These are phyloP conservation scores for Pissodes strobi DNA, from an alignment of 1,140 invertebrate species.

Conservation along the genomic window DNA sequence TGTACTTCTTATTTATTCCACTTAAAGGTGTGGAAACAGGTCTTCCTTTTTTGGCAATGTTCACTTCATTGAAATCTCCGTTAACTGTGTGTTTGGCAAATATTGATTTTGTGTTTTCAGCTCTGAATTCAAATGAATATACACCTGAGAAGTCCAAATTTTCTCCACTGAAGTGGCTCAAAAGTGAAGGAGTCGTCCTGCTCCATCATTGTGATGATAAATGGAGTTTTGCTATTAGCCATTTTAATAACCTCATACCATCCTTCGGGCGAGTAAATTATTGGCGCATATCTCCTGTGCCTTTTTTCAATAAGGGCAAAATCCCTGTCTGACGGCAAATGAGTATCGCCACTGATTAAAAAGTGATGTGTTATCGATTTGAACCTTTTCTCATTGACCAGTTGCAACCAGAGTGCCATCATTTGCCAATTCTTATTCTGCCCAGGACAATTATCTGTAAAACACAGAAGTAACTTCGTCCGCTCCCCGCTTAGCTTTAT, in stretches of 20 bases:
- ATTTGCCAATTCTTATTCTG: slow-evolving; percentile 37
- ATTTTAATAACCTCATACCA: not conserved
- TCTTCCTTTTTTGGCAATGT: too few species aligned
- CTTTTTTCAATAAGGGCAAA: slow-evolving; percentile 3
- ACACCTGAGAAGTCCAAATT: slow-evolving; percentile 12
- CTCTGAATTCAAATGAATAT: slow-evolving; percentile 3
- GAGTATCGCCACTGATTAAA: not conserved
- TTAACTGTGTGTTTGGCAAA: slow-evolving; percentile 19
- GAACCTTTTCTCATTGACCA: not conserved
- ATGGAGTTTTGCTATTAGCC: not conserved
- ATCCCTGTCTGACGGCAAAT: slow-evolving; percentile 4
- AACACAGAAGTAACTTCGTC: slow-evolving; percentile 18
- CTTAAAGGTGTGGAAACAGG: too few species aligned
- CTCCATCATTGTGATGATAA: not conserved
- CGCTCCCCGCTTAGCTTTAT: slow-evolving; percentile 20
- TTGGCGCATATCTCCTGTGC: not conserved
- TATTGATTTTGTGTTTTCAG: not conserved
- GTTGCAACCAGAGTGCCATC: slow-evolving; percentile 6
- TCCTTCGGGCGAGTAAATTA: slow-evolving; percentile 8
- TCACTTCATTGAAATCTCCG: slow-evolving; percentile 1
- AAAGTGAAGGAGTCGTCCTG: not conserved
- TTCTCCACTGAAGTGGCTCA: not conserved
- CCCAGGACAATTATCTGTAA: slow-evolving; percentile 32
- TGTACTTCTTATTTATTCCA: too few species aligned
- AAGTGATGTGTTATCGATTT: not conserved